phyloP scores from a whole-genome alignment of 1,140 invertebrate species.

The Wasmannia auropunctata region DNA sequence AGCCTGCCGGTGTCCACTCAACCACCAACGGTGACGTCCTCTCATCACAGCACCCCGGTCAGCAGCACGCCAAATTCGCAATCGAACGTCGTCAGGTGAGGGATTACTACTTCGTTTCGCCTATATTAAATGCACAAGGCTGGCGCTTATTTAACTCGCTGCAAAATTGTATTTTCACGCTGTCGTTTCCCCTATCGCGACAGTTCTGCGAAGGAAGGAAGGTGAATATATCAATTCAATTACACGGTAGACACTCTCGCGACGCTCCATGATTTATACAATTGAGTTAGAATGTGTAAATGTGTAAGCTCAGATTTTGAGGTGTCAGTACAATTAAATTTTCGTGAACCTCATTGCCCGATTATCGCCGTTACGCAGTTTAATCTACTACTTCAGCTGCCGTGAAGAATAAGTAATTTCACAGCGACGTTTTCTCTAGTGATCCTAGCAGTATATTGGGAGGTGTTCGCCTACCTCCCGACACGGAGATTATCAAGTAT shows the following conservation, averaged over 20 bases:
- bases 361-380: background rate
- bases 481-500: constrained; percentile 95
- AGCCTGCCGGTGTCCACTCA: constrained; percentile 79
- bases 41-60: constrained; percentile 81
- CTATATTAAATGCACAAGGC: constrained; percentile 25
- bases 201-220: constrained; percentile 77
- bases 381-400: background rate
- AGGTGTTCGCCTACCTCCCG: constrained; percentile 92
- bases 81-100: constrained; percentile 84
- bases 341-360: background rate
- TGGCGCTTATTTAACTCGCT: constrained; percentile 32
- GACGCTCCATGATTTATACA: background rate
- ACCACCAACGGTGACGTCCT: constrained; percentile 78
- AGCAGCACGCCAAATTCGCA: constrained; percentile 82
- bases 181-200: constrained; percentile 56
- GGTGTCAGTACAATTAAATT: background rate
- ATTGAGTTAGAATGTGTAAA: background rate
- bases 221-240: constrained; percentile 34
- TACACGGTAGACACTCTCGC: background rate
- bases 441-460: constrained; percentile 92
- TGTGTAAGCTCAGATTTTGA: background rate
- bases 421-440: constrained; percentile 80
- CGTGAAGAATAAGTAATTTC: background rate
- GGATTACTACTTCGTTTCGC: constrained; percentile 18
- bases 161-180: constrained; percentile 71